phyloP scores from a whole-genome alignment of 2,113 vertebrate genomes.

The Heteronetta atricapilla region DNA sequence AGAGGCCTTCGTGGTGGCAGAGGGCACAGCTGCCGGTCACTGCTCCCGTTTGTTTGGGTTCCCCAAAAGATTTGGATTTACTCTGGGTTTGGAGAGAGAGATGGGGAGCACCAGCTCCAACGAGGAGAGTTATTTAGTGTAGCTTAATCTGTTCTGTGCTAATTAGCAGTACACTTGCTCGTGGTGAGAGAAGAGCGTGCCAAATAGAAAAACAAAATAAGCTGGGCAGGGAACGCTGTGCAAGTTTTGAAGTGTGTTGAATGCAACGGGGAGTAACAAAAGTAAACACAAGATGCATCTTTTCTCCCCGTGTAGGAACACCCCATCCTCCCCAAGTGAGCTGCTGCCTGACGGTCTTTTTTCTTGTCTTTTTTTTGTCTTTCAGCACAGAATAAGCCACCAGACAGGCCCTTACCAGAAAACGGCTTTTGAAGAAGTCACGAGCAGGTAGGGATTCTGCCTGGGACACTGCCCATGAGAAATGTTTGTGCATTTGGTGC shows the following conservation, averaged over 20 bases:
- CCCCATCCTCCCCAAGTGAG: background rate
- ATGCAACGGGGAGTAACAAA: background rate
- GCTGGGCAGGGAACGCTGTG: background rate
- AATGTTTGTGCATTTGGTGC: background rate
- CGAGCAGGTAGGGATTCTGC: conserved; percentile 41
- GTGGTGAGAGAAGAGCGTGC: background rate
- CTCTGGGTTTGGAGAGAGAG: background rate
- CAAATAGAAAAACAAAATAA: background rate
- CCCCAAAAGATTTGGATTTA: background rate
- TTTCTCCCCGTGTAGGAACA: background rate
- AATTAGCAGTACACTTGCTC: background rate
- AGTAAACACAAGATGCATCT: background rate
- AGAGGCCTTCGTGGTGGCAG: background rate
- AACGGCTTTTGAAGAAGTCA: background rate
- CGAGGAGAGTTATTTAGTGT: background rate
- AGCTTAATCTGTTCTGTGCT: background rate
- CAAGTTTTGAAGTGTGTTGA: background rate
- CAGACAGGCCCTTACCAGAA: conserved; percentile 12
- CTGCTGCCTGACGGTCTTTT: background rate
- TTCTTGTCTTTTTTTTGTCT: conserved; percentile 15
- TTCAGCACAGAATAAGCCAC: conserved; percentile 47
- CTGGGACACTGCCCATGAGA: accelerated
- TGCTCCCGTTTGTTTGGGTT: background rate
- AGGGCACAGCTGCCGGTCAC: background rate
- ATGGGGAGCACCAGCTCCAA: background rate